Evolutionary conservation across 2,113 vertebrate genomes (phyloP), one percentile per base, ranked within the genome.

Genomic region (Corydoras maculifer): DNA sequence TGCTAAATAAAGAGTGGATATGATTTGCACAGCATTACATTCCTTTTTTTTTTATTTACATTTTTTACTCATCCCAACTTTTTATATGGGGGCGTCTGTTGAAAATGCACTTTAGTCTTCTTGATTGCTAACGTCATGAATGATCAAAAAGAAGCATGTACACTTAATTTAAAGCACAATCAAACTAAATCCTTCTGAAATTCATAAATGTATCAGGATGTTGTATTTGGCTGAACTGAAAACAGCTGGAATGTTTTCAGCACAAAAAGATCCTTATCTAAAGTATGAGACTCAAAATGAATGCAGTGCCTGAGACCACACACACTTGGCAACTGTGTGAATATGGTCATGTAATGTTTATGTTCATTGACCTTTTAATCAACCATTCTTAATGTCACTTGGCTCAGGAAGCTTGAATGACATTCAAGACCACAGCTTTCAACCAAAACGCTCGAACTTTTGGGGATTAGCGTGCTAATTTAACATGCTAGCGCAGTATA

Each of bases 391-490:
- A 57, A 81, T 78, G 77, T 81, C 81, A 77, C 65, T 83, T 77
- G 74, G 76, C 72, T 75, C 68, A 50, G 58, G 72, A 70, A 66
- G 10, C 60, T 50, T 32, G 50, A 77, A 64, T 71, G 29, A 55
- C 15, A 73, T 65, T 76, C 53, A 76, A 66, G 73, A 78, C 83
- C 77, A 65, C n/a, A 75, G 79, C 59, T 68, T 82, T 75, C 53
- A 57, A 65, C 75, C 62, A 67, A 74, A 81, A 74, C 50, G 68
- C 68, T 79, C 86, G 77, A 83, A 78, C 77, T 55, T 70, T n/a
- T 68, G 18, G 66, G 29, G 63, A 84, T 82, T 84, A 83, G 71
- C 77, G 79, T 77, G 80, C 76, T 78, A 82, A 11, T 74, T 61
- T 76, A 82, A 80, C 50, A 72, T 64, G 78, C 77, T 78, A 66